phyloP scores from a whole-genome alignment of 1,140 invertebrate species.

The Akabosia matsudoensis region DNA sequence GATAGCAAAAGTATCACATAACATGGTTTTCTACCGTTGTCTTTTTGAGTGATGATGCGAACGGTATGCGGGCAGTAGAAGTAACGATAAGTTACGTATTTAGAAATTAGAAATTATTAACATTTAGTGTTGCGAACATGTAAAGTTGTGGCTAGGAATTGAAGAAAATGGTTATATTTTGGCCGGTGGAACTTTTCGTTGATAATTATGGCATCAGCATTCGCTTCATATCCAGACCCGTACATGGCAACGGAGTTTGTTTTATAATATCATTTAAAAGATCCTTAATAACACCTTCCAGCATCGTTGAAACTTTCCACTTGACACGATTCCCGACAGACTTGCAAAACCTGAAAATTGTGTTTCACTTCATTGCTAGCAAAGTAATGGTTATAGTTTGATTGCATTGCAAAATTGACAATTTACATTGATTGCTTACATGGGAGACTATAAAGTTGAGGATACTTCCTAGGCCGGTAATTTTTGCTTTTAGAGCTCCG shows the following conservation, averaged over 20 bases:
- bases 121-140: no score
- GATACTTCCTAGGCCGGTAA: slow-evolving; percentile 29
- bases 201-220: neutral
- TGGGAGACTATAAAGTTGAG: slow-evolving; percentile 34
- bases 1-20: no score
- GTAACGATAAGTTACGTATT: no score
- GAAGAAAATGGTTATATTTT: no score
- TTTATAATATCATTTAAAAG: slow-evolving; percentile 35
- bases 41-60: no score
- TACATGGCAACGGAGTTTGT: slow-evolving; percentile 34
- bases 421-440: slow-evolving; percentile 19
- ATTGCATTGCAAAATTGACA: neutral
- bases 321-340: slow-evolving; percentile 35
- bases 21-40: no score
- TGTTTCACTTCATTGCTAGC: neutral
- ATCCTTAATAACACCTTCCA: slow-evolving; percentile 35
- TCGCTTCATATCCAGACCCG: neutral
- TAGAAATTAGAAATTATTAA: no score
- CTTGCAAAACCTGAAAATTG: slow-evolving; percentile 33
- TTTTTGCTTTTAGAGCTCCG: slow-evolving; percentile 28
- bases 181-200: neutral
- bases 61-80: no score
- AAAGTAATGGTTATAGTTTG: neutral
- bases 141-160: no score
- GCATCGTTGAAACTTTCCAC: slow-evolving; percentile 38